Evolutionary conservation across 2,888 invertebrate species (phyloP), one percentile per base, ranked within the genome.

Genomic region (Geotrupes spiniger): DNA sequence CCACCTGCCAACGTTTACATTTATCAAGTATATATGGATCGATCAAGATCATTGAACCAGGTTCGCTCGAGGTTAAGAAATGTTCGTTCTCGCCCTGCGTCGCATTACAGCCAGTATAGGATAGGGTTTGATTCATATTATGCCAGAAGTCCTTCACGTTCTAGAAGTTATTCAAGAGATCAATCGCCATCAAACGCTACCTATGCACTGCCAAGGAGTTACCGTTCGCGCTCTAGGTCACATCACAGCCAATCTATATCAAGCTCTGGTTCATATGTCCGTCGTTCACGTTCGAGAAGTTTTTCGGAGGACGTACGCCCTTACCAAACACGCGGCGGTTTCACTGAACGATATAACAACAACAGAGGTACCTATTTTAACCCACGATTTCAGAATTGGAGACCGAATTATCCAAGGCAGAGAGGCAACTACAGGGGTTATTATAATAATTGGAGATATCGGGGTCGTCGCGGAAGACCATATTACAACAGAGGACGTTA

Each of bases 291-390:
- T 31, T 78, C 78, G 1, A 76, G 82, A 27, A 81, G 79, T 56
- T 77, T 74, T 51, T 81, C 79, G 15, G 76, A 76, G 42, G 80
- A 78, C 38, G 69, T 77, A 69, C 76, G 66, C 21, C 63, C 69
- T 21, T 67, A 69, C 43, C 63, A 72, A 27, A 76, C 79, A 0
- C 77, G 79, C 41, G 79, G 79, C 42, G 78, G 79, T 26, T 70
- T 69, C 51, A 54, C 71, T 12, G 69, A 67, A 9, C 59, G 67
- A n/a, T 58, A n/a, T n/a, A n/a, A 54, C 62, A 78, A 79, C 69
- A 86, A 86, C 66, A 80, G 87, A 45, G 87, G 87, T 54, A 87
- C 87, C 1, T 88, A 88, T 71, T 88, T 87, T 74, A 84, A 87
- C 60, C 88, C 88, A 1, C 79, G 88, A 53, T 87, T 87, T 78